These are phyloP conservation scores for Eucera pruinosa DNA, from an alignment of 2,888 invertebrate species.

Conservation along the genomic window DNA sequence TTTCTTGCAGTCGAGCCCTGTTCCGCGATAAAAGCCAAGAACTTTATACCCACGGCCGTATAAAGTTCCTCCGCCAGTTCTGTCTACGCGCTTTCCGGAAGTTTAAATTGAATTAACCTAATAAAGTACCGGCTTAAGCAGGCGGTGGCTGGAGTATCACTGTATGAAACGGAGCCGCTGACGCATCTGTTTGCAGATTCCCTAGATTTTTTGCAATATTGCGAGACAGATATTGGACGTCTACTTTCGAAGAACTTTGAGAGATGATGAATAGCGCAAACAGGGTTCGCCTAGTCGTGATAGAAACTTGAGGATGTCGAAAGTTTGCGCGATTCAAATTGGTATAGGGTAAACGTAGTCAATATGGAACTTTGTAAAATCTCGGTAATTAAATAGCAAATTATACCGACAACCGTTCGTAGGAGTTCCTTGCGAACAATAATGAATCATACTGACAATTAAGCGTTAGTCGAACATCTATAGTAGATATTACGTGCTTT, in stretches of 20 bases:
- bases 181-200: conserved; percentile 21
- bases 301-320: too few species aligned
- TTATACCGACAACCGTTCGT: too few species aligned
- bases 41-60: conserved; percentile 45
- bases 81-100: conserved; percentile 61
- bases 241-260: conserved; percentile 8
- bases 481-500: too few species aligned
- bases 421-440: too few species aligned
- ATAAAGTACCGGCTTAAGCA: conserved; percentile 59
- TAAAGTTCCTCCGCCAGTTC: conserved; percentile 44
- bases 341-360: too few species aligned
- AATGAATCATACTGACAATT: too few species aligned
- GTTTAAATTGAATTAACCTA: conserved; percentile 79
- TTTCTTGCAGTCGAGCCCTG: neutral
- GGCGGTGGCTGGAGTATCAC: neutral
- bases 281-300: conserved; percentile 29
- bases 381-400: too few species aligned
- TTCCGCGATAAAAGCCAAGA: conserved; percentile 41
- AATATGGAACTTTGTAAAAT: too few species aligned
- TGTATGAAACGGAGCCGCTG: neutral
- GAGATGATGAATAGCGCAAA: conserved; percentile 40
- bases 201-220: conserved; percentile 30
- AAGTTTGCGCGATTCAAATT: too few species aligned
- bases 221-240: neutral
- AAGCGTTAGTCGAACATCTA: too few species aligned